Evolutionary conservation across 2,113 vertebrate species (phyloP).

Genomic region (Telmatochromis sp.): DNA sequence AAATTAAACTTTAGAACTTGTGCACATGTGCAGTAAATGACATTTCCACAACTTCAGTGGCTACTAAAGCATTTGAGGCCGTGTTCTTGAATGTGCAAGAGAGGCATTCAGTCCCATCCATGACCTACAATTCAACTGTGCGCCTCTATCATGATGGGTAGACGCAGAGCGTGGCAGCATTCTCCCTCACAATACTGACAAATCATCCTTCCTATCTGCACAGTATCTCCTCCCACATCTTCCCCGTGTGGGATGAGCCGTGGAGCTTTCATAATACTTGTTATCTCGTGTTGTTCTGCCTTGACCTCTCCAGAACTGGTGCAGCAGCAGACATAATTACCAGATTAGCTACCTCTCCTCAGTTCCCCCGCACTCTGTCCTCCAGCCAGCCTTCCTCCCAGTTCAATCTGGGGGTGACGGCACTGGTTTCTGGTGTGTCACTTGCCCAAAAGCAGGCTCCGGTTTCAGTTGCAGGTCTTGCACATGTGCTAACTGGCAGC

Average conservation of each 20-base stretch:
- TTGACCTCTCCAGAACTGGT: slow-evolving; percentile 7
- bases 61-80: background rate
- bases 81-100: background rate
- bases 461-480: slow-evolving; percentile 28
- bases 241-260: background rate
- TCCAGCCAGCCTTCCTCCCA: background rate
- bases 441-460: slow-evolving; percentile 11
- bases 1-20: background rate
- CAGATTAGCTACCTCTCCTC: slow-evolving; percentile 38
- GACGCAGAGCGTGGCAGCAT: background rate
- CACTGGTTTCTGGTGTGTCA: slow-evolving; percentile 32
- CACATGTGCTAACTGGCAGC: slow-evolving; percentile 23
- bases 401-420: background rate
- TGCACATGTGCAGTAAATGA: background rate
- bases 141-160: background rate
- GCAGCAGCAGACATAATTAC: slow-evolving; percentile 18
- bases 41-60: background rate
- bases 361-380: background rate
- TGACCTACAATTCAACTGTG: background rate
- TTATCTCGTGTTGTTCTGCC: slow-evolving; percentile 33
- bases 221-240: background rate
- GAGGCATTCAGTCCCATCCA: background rate
- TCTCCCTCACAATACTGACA: background rate
- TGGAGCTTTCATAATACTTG: slow-evolving; percentile 30
- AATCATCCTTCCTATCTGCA: background rate